Conservation (phyloP, 1,140 invertebrate genomes). For the Acromyrmex charruanus region DNA sequence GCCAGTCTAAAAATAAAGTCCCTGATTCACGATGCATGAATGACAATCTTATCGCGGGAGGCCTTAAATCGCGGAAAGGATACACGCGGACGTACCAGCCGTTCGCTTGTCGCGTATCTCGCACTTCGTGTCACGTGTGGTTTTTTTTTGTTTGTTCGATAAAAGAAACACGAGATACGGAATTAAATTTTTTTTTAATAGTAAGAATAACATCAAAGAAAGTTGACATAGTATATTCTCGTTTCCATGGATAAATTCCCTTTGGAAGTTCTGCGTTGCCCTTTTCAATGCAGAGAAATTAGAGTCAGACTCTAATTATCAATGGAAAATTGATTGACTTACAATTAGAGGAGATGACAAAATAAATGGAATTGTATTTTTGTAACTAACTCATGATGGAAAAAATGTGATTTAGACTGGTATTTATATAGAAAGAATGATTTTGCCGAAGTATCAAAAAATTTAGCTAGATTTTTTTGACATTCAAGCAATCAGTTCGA, state of each 20-base stretch:
- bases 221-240: neutral
- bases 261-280: neutral
- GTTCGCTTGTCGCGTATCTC: neutral
- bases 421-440: too few relatives aligned
- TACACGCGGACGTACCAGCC: constrained; percentile 26
- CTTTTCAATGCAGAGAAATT: neutral
- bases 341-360: too few relatives aligned
- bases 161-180: neutral
- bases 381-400: neutral
- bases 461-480: too few relatives aligned
- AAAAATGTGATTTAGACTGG: neutral
- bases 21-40: constrained; percentile 85
- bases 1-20: constrained; percentile 85
- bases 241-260: neutral
- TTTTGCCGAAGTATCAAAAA: too few relatives aligned
- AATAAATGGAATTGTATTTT: neutral
- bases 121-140: too few relatives aligned
- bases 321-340: neutral
- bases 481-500: too few relatives aligned
- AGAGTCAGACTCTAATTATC: neutral
- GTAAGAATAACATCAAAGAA: neutral
- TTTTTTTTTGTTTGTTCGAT: neutral
- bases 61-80: constrained; percentile 61
- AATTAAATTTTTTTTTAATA: neutral
- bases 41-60: constrained; percentile 80